phyloP scores from a whole-genome alignment of 2,888 invertebrate genomes.

The Nomada lathburiana region DNA sequence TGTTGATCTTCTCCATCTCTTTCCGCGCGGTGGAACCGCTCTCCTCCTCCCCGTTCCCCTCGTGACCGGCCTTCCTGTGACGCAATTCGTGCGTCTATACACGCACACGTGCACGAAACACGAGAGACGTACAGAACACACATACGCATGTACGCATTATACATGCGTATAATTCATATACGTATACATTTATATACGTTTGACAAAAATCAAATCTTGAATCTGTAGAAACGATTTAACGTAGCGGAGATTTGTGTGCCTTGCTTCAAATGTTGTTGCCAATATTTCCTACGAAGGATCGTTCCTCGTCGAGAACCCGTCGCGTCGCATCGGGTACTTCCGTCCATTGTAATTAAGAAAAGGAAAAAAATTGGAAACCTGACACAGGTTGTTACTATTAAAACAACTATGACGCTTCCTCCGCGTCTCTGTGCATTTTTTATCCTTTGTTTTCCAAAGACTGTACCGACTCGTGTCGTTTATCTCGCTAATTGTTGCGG shows the following conservation, averaged over 20 bases:
- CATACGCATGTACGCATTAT: background rate
- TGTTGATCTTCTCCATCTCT: background rate
- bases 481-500: background rate
- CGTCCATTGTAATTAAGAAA: conserved; percentile 12
- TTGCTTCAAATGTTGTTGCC: conserved; percentile 69
- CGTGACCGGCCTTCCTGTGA: background rate
- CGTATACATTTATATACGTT: no score
- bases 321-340: background rate
- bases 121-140: background rate
- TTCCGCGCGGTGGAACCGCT: background rate
- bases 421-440: no score
- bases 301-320: background rate
- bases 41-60: background rate
- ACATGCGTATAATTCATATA: background rate
- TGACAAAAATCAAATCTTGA: conserved; percentile 6
- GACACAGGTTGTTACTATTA: background rate
- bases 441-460: no score
- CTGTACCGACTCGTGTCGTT: background rate
- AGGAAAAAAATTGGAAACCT: no score
- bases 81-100: background rate
- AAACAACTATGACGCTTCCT: background rate
- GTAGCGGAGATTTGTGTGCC: conserved; percentile 60
- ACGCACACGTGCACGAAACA: background rate
- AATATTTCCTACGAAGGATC: conserved; percentile 42
- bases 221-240: conserved; percentile 25